Evolutionary conservation across 2,888 invertebrate species (phyloP), one percentile per base, ranked within the genome.

Genomic region (Conus canariensis): DNA sequence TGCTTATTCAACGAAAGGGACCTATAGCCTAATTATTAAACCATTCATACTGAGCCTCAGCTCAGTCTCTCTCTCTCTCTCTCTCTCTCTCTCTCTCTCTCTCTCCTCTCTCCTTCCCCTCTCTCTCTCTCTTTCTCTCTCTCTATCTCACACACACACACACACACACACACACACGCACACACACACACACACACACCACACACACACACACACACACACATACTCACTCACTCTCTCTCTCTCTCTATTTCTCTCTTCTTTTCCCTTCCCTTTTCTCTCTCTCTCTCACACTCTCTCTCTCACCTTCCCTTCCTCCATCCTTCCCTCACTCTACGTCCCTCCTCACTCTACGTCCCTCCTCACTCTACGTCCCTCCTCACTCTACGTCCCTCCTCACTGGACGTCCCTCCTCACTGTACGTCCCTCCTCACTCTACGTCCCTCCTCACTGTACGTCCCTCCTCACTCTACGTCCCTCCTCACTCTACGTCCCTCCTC

Each of bases 11-110:
- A n/a, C n/a, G n/a, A n/a, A n/a, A n/a, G n/a, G n/a, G n/a, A n/a
- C n/a, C n/a, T n/a, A n/a, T n/a, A n/a, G n/a, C n/a, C n/a, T n/a
- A n/a, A n/a, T n/a, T n/a, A n/a, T 10, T 60, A 70, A 70, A 70
- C n/a, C 6, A 70, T 12, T 7, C 77, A 67, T 60, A 30, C 22
- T 22, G 22, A 45, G 12, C 70, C 45, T 45, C 25, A 67, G 4
- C 74, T 19, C 30, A 22, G 9, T 70, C 88, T 30, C 45, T 56
- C 45, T 30, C 60, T 56, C 58, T 45, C 88, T 74, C 88, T 70
- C 74, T 74, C 45, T 19, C 74, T 70, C 88, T 70, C 88, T 70
- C 58, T 30, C 74, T 30, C 88, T 70, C 58, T 60, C 74, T 30
- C 56, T 56, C 45, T 45, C 88, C 22, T 74, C n/a, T 19, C 22